These are phyloP conservation scores for Odontomachus brunneus DNA, from an alignment of 1,140 invertebrate species.

Conservation along the genomic window DNA sequence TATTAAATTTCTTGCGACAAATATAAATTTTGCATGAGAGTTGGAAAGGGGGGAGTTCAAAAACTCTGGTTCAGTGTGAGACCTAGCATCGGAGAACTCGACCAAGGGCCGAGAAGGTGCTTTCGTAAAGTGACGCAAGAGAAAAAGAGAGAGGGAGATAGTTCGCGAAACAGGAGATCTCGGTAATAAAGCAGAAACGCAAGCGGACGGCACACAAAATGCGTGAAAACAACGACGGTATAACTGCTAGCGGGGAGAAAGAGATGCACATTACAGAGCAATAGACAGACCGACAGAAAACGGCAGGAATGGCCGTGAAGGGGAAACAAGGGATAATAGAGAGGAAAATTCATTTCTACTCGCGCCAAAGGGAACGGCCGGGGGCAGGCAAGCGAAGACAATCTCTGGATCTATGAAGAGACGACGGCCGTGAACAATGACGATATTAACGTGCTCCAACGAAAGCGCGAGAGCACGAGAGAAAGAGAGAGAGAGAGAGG, in stretches of 20 bases:
- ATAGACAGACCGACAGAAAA: slow-evolving; percentile 49
- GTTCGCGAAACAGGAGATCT: not conserved
- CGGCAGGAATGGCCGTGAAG: slow-evolving; percentile 41
- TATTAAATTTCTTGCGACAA: slow-evolving; percentile 28
- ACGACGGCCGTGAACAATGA: slow-evolving; percentile 54
- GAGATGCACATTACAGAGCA: slow-evolving; percentile 42
- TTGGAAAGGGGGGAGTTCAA: slow-evolving; percentile 5
- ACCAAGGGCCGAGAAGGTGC: not conserved
- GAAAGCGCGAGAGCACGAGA: not conserved
- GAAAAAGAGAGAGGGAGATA: not conserved
- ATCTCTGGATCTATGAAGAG: slow-evolving; percentile 54
- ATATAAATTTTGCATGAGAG: slow-evolving; percentile 4
- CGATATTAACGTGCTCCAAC: slow-evolving; percentile 51
- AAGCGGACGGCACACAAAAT: slow-evolving; percentile 40
- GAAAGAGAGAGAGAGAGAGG: too few relatives aligned
- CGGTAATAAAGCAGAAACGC: slow-evolving; percentile 51
- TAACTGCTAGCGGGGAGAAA: slow-evolving; percentile 39
- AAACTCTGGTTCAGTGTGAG: not conserved
- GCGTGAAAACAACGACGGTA: slow-evolving; percentile 38
- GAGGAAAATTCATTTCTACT: slow-evolving; percentile 60
- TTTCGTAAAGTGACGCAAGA: not conserved
- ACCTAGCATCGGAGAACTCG: too few relatives aligned
- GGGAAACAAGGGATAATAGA: slow-evolving; percentile 48
- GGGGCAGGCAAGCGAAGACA: slow-evolving; percentile 41
- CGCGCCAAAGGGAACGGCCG: slow-evolving; percentile 41